Evolutionary conservation across 2,113 vertebrate species (phyloP).

Genomic region (Leptosomus discolor): DNA sequence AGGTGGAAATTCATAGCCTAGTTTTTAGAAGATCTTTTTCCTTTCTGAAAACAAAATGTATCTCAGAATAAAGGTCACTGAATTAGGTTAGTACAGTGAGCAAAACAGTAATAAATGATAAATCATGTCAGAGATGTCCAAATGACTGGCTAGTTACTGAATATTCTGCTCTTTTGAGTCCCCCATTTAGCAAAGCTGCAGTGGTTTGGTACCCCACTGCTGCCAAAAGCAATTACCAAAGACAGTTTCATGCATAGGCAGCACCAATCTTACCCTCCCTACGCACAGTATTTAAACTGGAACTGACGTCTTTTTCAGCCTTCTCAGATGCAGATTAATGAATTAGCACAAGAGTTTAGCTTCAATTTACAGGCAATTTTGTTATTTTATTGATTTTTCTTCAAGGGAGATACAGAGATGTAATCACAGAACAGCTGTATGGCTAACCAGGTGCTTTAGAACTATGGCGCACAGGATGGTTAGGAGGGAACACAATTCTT

Average conservation of each 20-base stretch:
- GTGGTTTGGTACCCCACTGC: constrained; percentile 10
- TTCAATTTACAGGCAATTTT: neutral
- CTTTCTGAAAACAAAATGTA: neutral
- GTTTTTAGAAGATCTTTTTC: neutral
- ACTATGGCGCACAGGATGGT: neutral
- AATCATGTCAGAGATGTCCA: constrained; percentile 14
- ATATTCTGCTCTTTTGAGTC: neutral
- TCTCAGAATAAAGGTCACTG: constrained; percentile 47
- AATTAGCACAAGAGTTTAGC: neutral
- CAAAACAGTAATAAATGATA: constrained; percentile 61
- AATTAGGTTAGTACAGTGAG: constrained; percentile 43
- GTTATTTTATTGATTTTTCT: neutral
- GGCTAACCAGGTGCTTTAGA: neutral
- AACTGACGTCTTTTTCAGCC: constrained; percentile 13
- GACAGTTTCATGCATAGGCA: constrained; percentile 59
- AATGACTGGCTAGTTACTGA: constrained; percentile 45
- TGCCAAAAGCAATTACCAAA: constrained; percentile 57
- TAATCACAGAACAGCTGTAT: neutral
- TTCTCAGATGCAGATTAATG: constrained; percentile 34
- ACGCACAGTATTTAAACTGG: neutral
- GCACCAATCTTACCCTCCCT: neutral
- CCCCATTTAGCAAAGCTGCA: constrained; percentile 7
- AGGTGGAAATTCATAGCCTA: neutral
- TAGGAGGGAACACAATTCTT: neutral
- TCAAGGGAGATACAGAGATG: neutral